Evolutionary conservation across 2,888 invertebrate species (phyloP).

Genomic region (Spisula subtruncata): DNA sequence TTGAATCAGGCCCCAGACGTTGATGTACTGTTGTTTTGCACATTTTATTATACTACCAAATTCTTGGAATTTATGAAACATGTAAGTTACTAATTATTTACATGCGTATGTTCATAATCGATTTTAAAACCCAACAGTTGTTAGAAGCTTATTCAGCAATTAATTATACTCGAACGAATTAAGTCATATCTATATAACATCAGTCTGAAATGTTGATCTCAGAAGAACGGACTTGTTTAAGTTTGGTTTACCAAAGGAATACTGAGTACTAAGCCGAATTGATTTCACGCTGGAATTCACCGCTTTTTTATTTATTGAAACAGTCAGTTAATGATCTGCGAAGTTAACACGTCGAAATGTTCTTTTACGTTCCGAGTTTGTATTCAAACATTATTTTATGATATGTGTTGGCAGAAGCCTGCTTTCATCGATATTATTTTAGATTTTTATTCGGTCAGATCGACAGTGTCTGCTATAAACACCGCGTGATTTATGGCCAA

Average conservation of each 20-base stretch:
- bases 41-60: too few species aligned
- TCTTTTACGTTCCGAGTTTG: not conserved
- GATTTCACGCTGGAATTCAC: not conserved
- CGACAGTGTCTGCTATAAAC: not conserved
- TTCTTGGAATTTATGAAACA: too few species aligned
- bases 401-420: not conserved
- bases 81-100: too few species aligned
- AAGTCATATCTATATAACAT: too few species aligned
- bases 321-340: not conserved
- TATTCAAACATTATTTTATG: not conserved
- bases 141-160: too few species aligned
- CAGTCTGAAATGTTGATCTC: too few species aligned
- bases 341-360: not conserved
- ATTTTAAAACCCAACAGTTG: too few species aligned
- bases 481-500: not conserved
- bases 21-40: too few species aligned
- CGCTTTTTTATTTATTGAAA: not conserved
- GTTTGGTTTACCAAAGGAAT: not conserved
- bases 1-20: too few species aligned
- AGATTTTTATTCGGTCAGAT: slow-evolving; percentile 10
- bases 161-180: too few species aligned
- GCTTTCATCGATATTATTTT: slow-evolving; percentile 9
- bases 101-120: too few species aligned
- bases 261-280: not conserved
- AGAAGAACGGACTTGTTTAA: not conserved